A percentile compares a stretch with the other conserved stretches of the same genome.
Conservation (phyloP, 2,113 vertebrate genomes). For the Hippopotamus amphibius region DNA sequence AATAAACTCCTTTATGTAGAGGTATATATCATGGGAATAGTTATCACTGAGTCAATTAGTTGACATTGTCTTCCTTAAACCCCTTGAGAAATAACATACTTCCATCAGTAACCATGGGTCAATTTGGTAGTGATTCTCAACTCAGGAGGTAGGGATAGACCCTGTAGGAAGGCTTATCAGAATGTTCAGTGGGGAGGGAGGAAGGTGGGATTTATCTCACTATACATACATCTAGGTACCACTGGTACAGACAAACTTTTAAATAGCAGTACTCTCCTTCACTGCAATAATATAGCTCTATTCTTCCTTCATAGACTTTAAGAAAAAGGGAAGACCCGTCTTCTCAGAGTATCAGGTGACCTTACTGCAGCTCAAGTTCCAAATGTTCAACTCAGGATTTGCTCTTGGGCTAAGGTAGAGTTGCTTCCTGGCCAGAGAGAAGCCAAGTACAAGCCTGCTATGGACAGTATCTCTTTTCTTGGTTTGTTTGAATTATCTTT, state of each 20-base stretch:
- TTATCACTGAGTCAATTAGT: neutral
- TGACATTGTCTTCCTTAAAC: neutral
- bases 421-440: conserved; percentile 6
- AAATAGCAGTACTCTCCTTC: neutral
- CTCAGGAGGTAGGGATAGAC: neutral
- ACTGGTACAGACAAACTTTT: neutral
- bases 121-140: neutral
- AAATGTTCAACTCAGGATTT: neutral
- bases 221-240: neutral
- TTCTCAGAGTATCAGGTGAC: neutral
- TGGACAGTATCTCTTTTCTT: neutral
- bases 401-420: neutral
- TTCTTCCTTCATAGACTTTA: neutral
- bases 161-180: neutral
- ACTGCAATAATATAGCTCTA: neutral
- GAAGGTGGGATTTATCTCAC: neutral
- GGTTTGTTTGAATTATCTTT: neutral
- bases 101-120: neutral
- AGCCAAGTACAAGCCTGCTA: neutral
- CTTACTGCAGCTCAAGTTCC: neutral
- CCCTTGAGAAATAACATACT: neutral
- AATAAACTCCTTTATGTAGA: neutral
- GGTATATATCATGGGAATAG: neutral
- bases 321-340: neutral
- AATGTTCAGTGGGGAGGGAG: neutral